Evolutionary conservation across 2,888 invertebrate genomes (phyloP), one percentile per base, ranked within the genome.

Genomic region (Dicranocentrus wangi): DNA sequence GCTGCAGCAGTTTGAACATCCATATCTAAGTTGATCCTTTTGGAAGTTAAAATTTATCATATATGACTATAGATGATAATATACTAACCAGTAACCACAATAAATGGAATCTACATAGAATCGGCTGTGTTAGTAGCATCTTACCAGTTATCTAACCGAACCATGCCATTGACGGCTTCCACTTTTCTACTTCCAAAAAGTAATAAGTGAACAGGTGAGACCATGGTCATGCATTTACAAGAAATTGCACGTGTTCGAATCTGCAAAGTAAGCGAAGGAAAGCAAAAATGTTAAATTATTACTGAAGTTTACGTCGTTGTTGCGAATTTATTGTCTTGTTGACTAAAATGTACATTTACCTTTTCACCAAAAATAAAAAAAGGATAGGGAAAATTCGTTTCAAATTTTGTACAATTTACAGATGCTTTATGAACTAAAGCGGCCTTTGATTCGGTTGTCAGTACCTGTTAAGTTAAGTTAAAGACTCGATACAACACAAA

Each of bases 321-420:
- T n/a, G n/a, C n/a, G n/a, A n/a, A n/a, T n/a, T n/a, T n/a, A n/a
- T n/a, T n/a, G n/a, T n/a, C n/a, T n/a, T n/a, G n/a, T n/a, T n/a
- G n/a, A n/a, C n/a, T n/a, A n/a, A n/a, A n/a, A n/a, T n/a, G n/a
- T n/a, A 39, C 13, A 39, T 8, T 5, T 65, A 92, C 92, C 90
- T 99, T 99, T 90, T 99, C 99, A 0, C 98, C 98, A 89, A 99
- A 99, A 76, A 99, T 95, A 88, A 99, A 98, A 88, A 98, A 94
- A 0, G 99, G 99, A 84, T 95, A 97, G 0, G 95, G 94, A 88
- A 98, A 98, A 84, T 91, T 92, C 79, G 94, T 93, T 66, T 94
- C 94, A 68, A 92, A 90, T 88, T 94, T 95, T 87, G 93, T 93
- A 89, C 96, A 96, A 90, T 98, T 98, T 1, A 99, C 97, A 0